Evolutionary conservation across 2,113 vertebrate genomes (phyloP).

Genomic region (Alosa alosa): DNA sequence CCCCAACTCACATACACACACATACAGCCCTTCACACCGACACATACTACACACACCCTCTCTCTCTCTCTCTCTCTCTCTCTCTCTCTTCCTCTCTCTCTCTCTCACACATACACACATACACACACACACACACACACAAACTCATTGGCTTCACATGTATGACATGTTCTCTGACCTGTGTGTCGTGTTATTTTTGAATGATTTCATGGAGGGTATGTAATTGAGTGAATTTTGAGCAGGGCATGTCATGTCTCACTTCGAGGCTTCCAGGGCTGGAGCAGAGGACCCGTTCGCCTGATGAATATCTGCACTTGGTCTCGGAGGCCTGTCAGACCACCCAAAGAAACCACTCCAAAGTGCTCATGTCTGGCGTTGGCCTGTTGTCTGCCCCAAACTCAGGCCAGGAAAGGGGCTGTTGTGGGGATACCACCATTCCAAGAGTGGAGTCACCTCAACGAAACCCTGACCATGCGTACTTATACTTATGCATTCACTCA

Average conservation of each 20-base stretch:
- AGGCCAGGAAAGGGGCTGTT: not conserved
- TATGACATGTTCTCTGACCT: not conserved
- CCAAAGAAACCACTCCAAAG: constrained; percentile 67
- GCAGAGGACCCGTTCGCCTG: not conserved
- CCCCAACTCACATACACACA: constrained; percentile 9
- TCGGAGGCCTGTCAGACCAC: constrained; percentile 48
- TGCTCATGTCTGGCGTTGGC: constrained; percentile 60
- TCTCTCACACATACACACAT: constrained; percentile 42
- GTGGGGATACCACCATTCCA: not conserved
- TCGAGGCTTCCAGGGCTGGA: not conserved
- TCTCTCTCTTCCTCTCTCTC: constrained; percentile 37
- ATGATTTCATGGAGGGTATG: not conserved
- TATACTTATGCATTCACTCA: not conserved
- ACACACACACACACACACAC: constrained; percentile 45
- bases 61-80: constrained; percentile 15
- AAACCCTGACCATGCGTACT: not conserved
- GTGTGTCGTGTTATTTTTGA: constrained; percentile 1
- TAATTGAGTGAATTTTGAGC: not conserved
- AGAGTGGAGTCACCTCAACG: not conserved
- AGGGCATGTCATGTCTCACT: not conserved
- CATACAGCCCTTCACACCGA: too few relatives aligned
- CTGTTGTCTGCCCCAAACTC: constrained; percentile 38
- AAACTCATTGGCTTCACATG: not conserved
- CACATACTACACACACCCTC: not conserved
- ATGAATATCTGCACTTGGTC: not conserved